Base-by-base conservation (phyloP, 2,888 invertebrate species). In the Schrankia costaestrigalis region DNA sequence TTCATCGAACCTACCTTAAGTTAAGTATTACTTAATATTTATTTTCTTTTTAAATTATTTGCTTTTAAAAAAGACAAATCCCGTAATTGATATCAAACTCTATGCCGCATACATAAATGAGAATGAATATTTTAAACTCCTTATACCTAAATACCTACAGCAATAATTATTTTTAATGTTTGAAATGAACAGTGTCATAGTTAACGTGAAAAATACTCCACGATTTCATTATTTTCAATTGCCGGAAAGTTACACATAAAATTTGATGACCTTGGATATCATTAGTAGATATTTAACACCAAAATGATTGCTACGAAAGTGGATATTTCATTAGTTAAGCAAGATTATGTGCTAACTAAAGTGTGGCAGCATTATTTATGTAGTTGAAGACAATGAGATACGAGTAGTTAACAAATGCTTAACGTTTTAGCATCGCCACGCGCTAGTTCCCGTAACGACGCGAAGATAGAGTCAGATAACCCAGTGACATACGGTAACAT, bases 341-440 rank as follows among this genome's bases (percentile, higher is more conserved):
- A 63, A 69, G 56, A 47, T 50, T 42, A 48, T 60, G 53, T 60
- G 59, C 49, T 46, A 61, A 63, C 53, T n/a, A n/a, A n/a, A n/a
- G n/a, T n/a, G n/a, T n/a, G 31, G 35, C 26, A 24, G 42, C 41
- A 41, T 34, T 47, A 57, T 50, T 31, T 23, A 47, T 41, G 31
- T 41, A 38, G 43, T 45, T 41, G 27, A 48, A 56, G 37, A 70
- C 71, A 75, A 72, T 71, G 57, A 61, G 70, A 63, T 55, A 56
- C 63, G 62, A 63, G 46, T 43, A 54, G 62, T 74, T 68, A 67
- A 58, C 65, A 64, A 69, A 63, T 64, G 68, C 55, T 60, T 64
- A 41, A n/a, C n/a, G n/a, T n/a, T n/a, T n/a, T n/a, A n/a, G 7
- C 45, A 64, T 60, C 63, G 71, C 67, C 73, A 83, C 67, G 83